A percentile compares a stretch with the other conserved stretches of the same genome.
phyloP scores from a whole-genome alignment of 2,888 invertebrate genomes.

The Hyalella azteca region DNA sequence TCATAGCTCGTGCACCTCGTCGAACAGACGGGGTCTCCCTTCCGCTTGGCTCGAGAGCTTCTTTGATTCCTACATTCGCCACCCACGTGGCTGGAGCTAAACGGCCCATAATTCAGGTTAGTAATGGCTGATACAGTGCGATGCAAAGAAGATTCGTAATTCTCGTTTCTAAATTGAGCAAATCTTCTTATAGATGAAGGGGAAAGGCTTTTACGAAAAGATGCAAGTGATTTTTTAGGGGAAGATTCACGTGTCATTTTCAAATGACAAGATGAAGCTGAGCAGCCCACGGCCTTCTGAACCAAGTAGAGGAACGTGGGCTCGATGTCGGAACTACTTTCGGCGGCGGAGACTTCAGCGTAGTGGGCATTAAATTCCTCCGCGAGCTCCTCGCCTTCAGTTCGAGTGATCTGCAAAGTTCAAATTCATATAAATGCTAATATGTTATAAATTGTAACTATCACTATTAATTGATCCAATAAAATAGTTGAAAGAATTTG shows the following conservation, averaged over 20 bases:
- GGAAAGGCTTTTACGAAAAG: conserved; percentile 9
- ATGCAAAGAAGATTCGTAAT: not conserved
- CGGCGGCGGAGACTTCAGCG: conserved; percentile 14
- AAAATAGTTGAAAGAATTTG: too few relatives aligned
- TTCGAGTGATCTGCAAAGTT: not conserved
- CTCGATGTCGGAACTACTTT: conserved; percentile 11
- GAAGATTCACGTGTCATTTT: not conserved
- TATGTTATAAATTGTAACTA: too few relatives aligned
- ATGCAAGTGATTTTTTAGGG: not conserved
- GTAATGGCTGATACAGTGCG: not conserved
- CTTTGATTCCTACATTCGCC: not conserved
- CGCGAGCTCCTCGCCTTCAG: not conserved
- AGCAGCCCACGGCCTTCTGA: not conserved
- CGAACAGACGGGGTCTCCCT: not conserved
- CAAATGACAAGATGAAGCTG: not conserved
- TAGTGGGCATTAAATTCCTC: not conserved
- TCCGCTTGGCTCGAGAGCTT: not conserved
- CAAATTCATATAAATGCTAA: too few relatives aligned
- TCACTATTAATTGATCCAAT: too few relatives aligned
- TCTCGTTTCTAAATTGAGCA: not conserved
- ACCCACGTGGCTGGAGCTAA: not conserved
- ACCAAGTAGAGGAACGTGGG: conserved; percentile 15
- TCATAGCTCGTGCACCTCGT: not conserved
- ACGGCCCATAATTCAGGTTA: not conserved
- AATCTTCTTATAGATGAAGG: conserved; percentile 10